Conservation (phyloP, 1,140 invertebrate genomes). For the Ylistrum balloti region DNA sequence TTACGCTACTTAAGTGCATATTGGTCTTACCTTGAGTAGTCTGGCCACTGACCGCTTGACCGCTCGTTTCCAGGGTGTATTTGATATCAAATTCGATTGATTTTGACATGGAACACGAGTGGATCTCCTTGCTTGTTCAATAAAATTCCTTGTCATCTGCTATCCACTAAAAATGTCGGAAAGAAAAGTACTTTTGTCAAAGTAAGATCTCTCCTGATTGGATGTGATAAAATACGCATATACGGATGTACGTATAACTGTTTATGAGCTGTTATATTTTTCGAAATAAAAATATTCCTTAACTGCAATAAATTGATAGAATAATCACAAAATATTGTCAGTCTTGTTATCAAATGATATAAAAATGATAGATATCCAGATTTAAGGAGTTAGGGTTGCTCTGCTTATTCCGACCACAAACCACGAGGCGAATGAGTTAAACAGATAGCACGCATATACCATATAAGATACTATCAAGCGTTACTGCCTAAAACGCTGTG, state of each 20-base stretch:
- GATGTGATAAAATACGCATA: neutral
- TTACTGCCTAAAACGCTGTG: neutral
- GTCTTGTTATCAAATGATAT: neutral
- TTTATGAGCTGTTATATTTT: neutral
- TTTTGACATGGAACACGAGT: constrained; percentile 27
- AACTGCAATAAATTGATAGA: neutral
- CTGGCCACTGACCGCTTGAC: constrained; percentile 1
- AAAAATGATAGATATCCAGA: neutral
- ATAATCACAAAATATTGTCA: neutral
- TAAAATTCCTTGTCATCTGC: constrained; percentile 38
- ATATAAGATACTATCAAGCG: neutral
- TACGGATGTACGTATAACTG: neutral
- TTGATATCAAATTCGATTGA: constrained; percentile 29
- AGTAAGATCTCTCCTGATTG: constrained; percentile 1
- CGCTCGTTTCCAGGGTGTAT: constrained; percentile 6
- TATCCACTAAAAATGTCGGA: constrained; percentile 21
- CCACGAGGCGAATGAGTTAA: neutral
- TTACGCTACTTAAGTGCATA: neutral
- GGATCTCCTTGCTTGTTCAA: neutral
- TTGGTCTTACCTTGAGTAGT: neutral
- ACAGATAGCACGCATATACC: neutral
- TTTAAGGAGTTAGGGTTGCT: neutral
- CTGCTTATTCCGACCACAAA: neutral
- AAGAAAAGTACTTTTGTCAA: neutral
- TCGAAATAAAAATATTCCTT: neutral